Percentiles rank a stretch among this genome's conserved stretches.
Conservation (phyloP, 2,113 vertebrate species). For the Monopterus albus region DNA sequence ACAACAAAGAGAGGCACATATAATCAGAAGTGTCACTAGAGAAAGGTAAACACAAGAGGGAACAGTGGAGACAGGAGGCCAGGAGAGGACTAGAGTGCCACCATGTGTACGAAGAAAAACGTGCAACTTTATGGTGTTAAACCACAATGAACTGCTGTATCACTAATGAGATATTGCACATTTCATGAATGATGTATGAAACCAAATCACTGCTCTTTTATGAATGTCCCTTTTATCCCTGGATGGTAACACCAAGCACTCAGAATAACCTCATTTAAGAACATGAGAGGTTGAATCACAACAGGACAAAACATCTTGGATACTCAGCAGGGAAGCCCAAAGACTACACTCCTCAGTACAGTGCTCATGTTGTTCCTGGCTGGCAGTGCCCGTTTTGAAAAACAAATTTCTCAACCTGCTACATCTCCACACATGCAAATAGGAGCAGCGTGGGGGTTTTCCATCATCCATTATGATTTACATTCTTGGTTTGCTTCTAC, state of each 20-base stretch:
- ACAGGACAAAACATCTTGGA: neutral
- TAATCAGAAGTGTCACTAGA: slow-evolving; percentile 38
- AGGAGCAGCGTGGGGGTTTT: slow-evolving; percentile 72
- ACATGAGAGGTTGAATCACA: neutral
- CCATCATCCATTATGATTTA: slow-evolving; percentile 80
- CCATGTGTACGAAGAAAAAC: slow-evolving; percentile 41
- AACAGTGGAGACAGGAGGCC: neutral
- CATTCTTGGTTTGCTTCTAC: slow-evolving; percentile 68
- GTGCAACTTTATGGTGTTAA: neutral
- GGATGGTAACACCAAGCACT: neutral
- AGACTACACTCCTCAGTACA: neutral
- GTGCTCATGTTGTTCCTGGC: slow-evolving; percentile 15
- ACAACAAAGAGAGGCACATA: slow-evolving; percentile 17
- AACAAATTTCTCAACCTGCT: slow-evolving; percentile 76
- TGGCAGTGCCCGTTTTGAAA: slow-evolving; percentile 77
- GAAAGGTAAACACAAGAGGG: neutral
- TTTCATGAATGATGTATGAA: slow-evolving; percentile 6
- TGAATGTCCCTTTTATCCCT: slow-evolving; percentile 9
- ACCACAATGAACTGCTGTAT: neutral
- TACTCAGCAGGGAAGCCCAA: neutral
- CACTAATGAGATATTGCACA: neutral
- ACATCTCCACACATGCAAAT: slow-evolving; percentile 80
- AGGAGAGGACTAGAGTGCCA: slow-evolving; percentile 59
- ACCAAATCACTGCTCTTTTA: slow-evolving; percentile 2
- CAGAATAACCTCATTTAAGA: neutral